Base-by-base conservation (phyloP, 2,113 vertebrate genomes). In the Engraulis encrasicolus region DNA sequence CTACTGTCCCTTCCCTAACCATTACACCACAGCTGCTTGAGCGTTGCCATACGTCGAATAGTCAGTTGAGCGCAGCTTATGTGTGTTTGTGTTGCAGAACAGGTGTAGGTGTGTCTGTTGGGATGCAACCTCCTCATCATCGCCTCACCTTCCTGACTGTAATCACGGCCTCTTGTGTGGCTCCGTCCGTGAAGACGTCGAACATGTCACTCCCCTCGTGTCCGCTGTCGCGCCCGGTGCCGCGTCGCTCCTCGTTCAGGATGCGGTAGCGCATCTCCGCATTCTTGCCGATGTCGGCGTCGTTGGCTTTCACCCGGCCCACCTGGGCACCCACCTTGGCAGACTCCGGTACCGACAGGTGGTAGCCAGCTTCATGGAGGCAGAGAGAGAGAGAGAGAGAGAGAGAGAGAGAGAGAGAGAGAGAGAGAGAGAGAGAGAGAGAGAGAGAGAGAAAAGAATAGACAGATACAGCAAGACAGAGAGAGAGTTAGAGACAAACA, bases 141-240 rank as follows among this genome's bases (percentile, higher is more conserved):
- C 45, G 85, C 84, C 86, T 91, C 90, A 99, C 98, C 96, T 97
- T 96, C 95, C 97, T 98, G 88, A 99, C 96, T 83, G 95, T 95
- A 92, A 99, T 95, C 86, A 99, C 94, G 82, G 97, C 98, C 92
- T 99, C 98, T 87, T 99, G 98, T 34, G 97, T 98, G 36, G 95
- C 93, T 89, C 97, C 94, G 92, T 99, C 98, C 37, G 97, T 99
- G 91, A 95, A 58, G 50, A 99, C 95, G 85, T 96, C 96, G 89
- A 99, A 99, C 85, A 93, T 91, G 66, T 97, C 96, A 11, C 58
- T 66, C 23, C 58, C 58, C 1, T 66, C 58, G 23, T 66, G 58
- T 27, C 58, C 58, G 6, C 15, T 31, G 50, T n/a, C n/a, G n/a
- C n/a, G n/a, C n/a, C n/a, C n/a, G n/a, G n/a, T n/a, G n/a, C n/a